phyloP scores from a whole-genome alignment of 23 tunicate species.

The Ciona savignyi region DNA sequence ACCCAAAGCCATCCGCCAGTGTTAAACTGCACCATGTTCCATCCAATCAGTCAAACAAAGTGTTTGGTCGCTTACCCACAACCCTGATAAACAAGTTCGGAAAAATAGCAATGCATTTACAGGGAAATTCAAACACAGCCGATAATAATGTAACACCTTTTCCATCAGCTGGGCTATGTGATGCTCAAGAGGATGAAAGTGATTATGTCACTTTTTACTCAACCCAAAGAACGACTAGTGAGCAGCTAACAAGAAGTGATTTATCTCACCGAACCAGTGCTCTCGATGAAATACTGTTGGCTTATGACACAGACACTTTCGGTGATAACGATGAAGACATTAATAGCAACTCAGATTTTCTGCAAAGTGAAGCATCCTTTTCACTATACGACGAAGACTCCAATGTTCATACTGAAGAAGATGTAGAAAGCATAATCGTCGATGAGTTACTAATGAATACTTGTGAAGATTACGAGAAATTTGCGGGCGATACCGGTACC shows the following conservation, averaged over 20 bases:
- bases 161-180: neutral
- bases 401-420: neutral
- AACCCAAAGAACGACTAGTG: neutral
- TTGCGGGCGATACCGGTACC: neutral
- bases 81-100: conserved; percentile 32
- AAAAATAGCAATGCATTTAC: conserved; percentile 19
- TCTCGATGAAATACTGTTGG: neutral
- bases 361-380: neutral
- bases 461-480: neutral
- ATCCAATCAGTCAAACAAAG: neutral
- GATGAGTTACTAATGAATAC: no score
- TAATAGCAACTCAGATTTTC: neutral
- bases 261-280: neutral
- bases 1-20: neutral
- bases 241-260: neutral
- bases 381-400: neutral
- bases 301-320: neutral
- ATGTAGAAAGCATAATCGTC: neutral
- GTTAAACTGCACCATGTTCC: neutral
- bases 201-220: neutral
- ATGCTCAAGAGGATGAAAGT: neutral
- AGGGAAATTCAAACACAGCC: neutral
- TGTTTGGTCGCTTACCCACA: conserved; percentile 26
- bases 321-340: neutral
- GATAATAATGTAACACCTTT: neutral